Percentiles rank a stretch among this genome's conserved stretches.
These are phyloP conservation scores for Stylophora pistillata DNA, from an alignment of 64 coral and sea anemone species.

Conservation along the genomic window DNA sequence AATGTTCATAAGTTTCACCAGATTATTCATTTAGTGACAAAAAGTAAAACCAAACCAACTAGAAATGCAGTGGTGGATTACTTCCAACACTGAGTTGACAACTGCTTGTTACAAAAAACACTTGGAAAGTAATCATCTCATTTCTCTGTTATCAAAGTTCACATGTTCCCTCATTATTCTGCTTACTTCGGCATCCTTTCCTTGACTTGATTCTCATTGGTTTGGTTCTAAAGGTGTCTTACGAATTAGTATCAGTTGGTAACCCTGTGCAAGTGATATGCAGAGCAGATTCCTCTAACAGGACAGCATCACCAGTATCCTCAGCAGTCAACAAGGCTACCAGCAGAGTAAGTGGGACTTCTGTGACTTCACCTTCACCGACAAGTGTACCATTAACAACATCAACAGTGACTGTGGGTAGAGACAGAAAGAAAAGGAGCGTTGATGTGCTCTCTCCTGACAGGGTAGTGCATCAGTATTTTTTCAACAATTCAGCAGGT, in stretches of 20 bases:
- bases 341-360: background rate
- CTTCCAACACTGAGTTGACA: no score
- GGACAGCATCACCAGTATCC: background rate
- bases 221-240: constrained; percentile 26
- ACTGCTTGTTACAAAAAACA: no score
- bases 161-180: no score
- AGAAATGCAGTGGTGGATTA: no score
- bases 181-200: no score
- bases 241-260: constrained; percentile 37
- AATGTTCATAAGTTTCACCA: no score
- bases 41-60: no score
- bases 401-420: background rate
- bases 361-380: background rate
- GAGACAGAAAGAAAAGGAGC: constrained; percentile 8
- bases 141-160: no score
- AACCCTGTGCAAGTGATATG: constrained; percentile 38
- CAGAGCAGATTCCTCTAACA: constrained; percentile 51
- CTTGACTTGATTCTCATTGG: background rate
- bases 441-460: constrained; percentile 1
- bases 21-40: no score
- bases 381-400: background rate
- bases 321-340: background rate
- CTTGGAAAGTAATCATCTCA: no score
- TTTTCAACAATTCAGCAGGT: constrained; percentile 50
- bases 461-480: constrained; percentile 36